phyloP scores from a whole-genome alignment of 2,113 vertebrate genomes.

The Salvelinus alpinus region DNA sequence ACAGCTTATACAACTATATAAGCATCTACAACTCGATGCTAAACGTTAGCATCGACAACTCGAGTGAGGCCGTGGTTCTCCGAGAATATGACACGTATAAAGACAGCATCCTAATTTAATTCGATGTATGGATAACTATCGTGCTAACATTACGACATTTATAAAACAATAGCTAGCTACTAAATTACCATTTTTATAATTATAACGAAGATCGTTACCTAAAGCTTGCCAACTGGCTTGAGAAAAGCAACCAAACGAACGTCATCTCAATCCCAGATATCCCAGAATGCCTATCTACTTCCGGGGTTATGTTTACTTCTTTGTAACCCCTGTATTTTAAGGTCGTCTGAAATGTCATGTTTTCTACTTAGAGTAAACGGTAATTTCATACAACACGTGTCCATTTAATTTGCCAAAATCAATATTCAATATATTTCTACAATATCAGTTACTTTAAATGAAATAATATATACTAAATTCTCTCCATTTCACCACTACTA shows the following conservation, averaged over 20 bases:
- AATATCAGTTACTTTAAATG: too few species aligned
- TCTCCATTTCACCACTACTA: not conserved
- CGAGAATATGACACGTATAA: too few species aligned
- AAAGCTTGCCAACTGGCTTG: not conserved
- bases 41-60: too few species aligned
- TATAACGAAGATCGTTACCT: not conserved
- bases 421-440: not conserved
- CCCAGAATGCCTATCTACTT: slow-evolving; percentile 36
- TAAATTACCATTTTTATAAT: too few species aligned
- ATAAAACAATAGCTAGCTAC: too few species aligned
- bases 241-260: slow-evolving; percentile 20
- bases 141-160: too few species aligned
- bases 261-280: slow-evolving; percentile 41
- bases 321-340: not conserved
- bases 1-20: not conserved
- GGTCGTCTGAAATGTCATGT: slow-evolving; percentile 10
- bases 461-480: too few species aligned
- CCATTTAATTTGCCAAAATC: too few species aligned
- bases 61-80: too few species aligned
- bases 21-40: not conserved
- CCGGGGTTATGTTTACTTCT: slow-evolving; percentile 29
- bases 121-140: too few species aligned
- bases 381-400: not conserved
- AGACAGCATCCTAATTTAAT: too few species aligned
- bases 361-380: not conserved